Conservation (phyloP, 1,140 invertebrate genomes). For the Drosophila leontia region DNA sequence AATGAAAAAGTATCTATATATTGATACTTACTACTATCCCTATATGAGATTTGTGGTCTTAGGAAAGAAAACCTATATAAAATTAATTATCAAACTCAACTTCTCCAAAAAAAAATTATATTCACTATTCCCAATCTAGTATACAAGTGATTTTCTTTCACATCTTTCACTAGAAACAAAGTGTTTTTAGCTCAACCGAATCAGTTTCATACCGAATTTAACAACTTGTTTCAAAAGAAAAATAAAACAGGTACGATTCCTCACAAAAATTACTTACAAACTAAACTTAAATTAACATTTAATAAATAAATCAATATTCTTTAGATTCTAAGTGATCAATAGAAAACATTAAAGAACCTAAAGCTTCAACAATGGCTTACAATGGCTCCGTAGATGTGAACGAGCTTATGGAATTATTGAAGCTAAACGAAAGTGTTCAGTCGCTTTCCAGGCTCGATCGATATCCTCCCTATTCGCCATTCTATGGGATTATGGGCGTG, state of each 20-base stretch:
- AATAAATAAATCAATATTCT: not conserved
- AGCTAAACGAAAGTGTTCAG: not conserved
- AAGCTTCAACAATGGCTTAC: not conserved
- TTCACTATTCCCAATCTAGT: not conserved
- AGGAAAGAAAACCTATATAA: no score
- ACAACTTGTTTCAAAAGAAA: no score
- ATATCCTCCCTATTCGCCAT: conserved; percentile 84
- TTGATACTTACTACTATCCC: no score
- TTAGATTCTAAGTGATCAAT: not conserved
- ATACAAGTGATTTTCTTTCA: not conserved
- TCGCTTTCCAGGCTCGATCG: not conserved
- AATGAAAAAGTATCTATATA: no score
- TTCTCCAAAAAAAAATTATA: not conserved
- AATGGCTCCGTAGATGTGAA: not conserved
- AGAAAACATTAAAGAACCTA: not conserved
- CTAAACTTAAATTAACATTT: not conserved
- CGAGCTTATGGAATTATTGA: not conserved
- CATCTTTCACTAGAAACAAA: not conserved
- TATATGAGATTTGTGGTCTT: no score
- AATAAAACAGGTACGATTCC: not conserved
- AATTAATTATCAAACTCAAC: no score
- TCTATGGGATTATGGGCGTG: conserved; percentile 99
- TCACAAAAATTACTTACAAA: not conserved
- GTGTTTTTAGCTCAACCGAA: no score
- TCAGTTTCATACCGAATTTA: no score